Conservation (phyloP, 2,888 invertebrate genomes). For the Toxonevra muliebris region DNA sequence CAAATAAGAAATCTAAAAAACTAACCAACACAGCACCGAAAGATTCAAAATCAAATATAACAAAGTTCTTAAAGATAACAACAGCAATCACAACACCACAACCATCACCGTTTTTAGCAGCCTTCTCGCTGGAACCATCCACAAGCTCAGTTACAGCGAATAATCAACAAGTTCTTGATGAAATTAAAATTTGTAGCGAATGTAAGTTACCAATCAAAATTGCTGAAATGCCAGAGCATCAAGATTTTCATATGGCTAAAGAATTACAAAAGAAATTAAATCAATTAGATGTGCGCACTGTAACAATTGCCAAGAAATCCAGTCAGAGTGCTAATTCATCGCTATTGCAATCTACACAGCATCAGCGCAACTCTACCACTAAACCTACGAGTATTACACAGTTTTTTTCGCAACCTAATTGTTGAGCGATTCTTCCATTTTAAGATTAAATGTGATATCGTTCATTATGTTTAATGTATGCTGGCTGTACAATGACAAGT, state of each 20-base stretch:
- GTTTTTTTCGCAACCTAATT: slow-evolving; percentile 52
- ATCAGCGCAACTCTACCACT: background rate
- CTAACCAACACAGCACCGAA: slow-evolving; percentile 10
- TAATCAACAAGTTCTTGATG: slow-evolving; percentile 17
- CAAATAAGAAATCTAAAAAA: slow-evolving; percentile 38
- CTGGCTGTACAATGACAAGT: background rate
- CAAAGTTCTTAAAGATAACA: slow-evolving; percentile 50
- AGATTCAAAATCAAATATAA: slow-evolving; percentile 42
- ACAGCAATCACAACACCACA: slow-evolving; percentile 24
- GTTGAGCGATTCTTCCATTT: slow-evolving; percentile 1
- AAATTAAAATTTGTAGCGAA: slow-evolving; percentile 70
- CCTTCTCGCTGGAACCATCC: background rate
- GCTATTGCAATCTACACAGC: background rate
- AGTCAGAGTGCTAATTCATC: slow-evolving; percentile 20
- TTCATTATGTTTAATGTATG: background rate
- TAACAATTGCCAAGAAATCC: slow-evolving; percentile 40
- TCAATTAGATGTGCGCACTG: slow-evolving; percentile 50
- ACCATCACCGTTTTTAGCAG: slow-evolving; percentile 1
- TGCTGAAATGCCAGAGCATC: slow-evolving; percentile 76
- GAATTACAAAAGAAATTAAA: slow-evolving; percentile 69
- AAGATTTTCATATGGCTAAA: slow-evolving; percentile 86
- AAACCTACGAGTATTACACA: slow-evolving; percentile 48
- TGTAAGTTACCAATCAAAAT: slow-evolving; percentile 73
- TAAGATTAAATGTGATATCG: background rate
- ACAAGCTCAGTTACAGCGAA: background rate